These are phyloP conservation scores for Harpalus rubripes DNA, from an alignment of 2,888 invertebrate genomes.

Conservation along the genomic window DNA sequence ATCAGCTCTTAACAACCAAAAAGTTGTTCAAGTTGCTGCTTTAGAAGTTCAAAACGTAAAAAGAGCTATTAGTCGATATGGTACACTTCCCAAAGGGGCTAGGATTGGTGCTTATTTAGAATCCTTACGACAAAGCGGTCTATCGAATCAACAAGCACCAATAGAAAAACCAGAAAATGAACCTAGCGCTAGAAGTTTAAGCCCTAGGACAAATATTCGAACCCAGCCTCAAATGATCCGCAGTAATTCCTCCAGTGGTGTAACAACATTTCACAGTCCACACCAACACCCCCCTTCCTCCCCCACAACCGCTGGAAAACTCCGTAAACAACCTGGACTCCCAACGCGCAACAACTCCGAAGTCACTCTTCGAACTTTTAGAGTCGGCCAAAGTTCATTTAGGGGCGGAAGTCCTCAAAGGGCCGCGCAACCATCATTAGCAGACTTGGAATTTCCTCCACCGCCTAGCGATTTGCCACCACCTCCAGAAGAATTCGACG, in stretches of 20 bases:
- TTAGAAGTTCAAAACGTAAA: conserved; percentile 97
- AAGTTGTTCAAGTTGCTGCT: conserved; percentile 88
- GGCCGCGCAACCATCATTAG: conserved; percentile 85
- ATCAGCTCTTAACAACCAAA: conserved; percentile 68
- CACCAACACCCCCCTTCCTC: conserved; percentile 78
- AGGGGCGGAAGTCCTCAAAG: conserved; percentile 85
- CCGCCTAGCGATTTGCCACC: conserved; percentile 90
- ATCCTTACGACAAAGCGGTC: conserved; percentile 90
- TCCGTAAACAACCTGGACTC: conserved; percentile 78
- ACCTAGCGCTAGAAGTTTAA: conserved; percentile 80
- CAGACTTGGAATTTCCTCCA: conserved; percentile 93
- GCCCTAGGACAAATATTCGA: conserved; percentile 83
- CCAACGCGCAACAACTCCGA: conserved; percentile 76
- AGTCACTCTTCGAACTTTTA: conserved; percentile 76
- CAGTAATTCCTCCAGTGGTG: conserved; percentile 92
- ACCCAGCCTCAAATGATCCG: conserved; percentile 91
- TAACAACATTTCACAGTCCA: conserved; percentile 81
- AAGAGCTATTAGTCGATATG: conserved; percentile 95
- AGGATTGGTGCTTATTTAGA: conserved; percentile 98
- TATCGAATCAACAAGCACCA: conserved; percentile 75
- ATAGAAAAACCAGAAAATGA: conserved; percentile 73
- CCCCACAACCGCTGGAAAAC: conserved; percentile 82
- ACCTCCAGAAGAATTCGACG: conserved; percentile 84
- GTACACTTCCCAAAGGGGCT: conserved; percentile 97
- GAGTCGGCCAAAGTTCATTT: conserved; percentile 75